Evolutionary conservation across 2,888 invertebrate genomes (phyloP), one percentile per base, ranked within the genome.

Genomic region (Gymnocheta viridis): DNA sequence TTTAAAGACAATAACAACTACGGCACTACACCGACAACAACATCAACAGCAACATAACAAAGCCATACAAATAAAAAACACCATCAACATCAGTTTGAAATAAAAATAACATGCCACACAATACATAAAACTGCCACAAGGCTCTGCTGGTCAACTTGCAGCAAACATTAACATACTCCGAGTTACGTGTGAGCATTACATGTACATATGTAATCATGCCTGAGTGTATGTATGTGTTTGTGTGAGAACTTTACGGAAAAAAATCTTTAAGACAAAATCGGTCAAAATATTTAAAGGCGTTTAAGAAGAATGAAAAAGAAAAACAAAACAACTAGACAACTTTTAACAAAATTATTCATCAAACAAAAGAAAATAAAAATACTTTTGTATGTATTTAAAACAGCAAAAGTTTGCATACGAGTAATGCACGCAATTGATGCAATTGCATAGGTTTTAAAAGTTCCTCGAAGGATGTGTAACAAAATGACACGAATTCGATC

Each of bases 251-350:
- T 60, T 44, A 44, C 32, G 41, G 29, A 27, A 17, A 72, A 64
- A 76, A 56, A 76, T 47, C 56, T 29, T 58, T 14, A 29, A 56
- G 32, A 66, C 74, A 79, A 83, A 83, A 80, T 83, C 83, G 83
- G 80, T 83, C 77, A 84, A 84, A 77, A 84, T 81, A 84, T 73
- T 84, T 81, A 84, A 81, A 84, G 84, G 84, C 81, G 84, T 84
- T 84, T 84, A 84, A 56, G 69, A 78, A 44, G 54, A 58, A 29
- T n/a, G n/a, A n/a, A n/a, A n/a, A n/a, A n/a, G n/a, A n/a, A n/a
- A 64, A 9, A 64, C 2, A 69, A 35, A 56, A 58, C 49, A 67
- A 77, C 64, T 73, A 73, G 74, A 66, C 56, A 58, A 79, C 60
- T 77, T 70, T 64, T 67, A 62, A 58, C 38, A 73, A 77, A 80